phyloP scores from a whole-genome alignment of 2,797 vertebrate genomes.

The Protonibea diacanthus region DNA sequence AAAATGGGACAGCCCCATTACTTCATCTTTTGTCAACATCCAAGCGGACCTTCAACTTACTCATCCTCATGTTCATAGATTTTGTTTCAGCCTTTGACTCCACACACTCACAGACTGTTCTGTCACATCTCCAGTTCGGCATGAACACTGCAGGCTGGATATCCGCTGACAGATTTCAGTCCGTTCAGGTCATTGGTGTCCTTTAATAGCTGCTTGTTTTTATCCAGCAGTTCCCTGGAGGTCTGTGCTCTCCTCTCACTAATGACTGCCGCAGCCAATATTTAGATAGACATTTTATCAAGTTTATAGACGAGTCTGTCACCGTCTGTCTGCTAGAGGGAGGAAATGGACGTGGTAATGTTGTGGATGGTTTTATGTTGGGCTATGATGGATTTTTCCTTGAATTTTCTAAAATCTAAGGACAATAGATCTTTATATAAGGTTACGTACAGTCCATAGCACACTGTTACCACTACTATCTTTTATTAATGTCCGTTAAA shows the following conservation, averaged over 20 bases:
- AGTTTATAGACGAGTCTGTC: slow-evolving; percentile 43
- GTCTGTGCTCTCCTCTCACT: slow-evolving; percentile 27
- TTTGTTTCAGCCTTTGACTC: slow-evolving; percentile 31
- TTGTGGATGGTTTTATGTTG: slow-evolving; percentile 36
- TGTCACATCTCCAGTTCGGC: slow-evolving; percentile 20
- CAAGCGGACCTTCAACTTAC: slow-evolving; percentile 3
- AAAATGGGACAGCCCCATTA: background rate
- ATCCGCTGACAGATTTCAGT: slow-evolving; percentile 52
- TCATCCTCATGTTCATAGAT: slow-evolving; percentile 22
- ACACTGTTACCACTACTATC: background rate
- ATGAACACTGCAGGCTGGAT: slow-evolving; percentile 33
- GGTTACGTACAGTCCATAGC: background rate
- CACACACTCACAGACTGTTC: background rate
- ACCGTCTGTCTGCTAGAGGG: slow-evolving; percentile 19
- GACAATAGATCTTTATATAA: background rate
- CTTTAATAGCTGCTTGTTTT: slow-evolving; percentile 50
- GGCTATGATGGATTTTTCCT: slow-evolving; percentile 16
- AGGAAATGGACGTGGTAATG: slow-evolving; percentile 22
- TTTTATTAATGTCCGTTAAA: background rate
- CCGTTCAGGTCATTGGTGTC: slow-evolving; percentile 45
- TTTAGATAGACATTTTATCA: slow-evolving; percentile 61
- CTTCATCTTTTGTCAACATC: slow-evolving; percentile 27
- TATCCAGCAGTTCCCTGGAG: slow-evolving; percentile 45
- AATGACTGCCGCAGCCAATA: slow-evolving; percentile 46
- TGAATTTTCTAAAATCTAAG: slow-evolving; percentile 27